These are phyloP conservation scores for Fratercula arctica DNA, from an alignment of 2,797 vertebrate genomes.

Conservation along the genomic window DNA sequence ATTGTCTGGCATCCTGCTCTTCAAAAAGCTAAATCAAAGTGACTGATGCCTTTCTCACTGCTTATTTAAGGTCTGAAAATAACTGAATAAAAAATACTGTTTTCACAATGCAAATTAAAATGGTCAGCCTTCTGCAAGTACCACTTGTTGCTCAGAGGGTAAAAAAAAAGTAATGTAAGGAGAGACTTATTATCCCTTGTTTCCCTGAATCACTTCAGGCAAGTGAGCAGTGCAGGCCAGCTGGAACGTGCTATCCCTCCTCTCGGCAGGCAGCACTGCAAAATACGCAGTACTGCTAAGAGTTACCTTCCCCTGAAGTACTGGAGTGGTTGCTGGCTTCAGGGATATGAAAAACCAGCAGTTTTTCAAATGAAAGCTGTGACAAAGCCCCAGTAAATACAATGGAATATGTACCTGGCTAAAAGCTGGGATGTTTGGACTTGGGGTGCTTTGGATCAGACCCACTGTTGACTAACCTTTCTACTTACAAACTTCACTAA, in stretches of 20 bases:
- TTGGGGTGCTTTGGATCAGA: neutral
- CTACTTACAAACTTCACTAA: neutral
- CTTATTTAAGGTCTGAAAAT: neutral
- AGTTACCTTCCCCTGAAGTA: neutral
- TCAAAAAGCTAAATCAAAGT: neutral
- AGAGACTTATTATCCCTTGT: neutral
- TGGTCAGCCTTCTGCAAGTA: neutral
- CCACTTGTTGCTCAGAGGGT: neutral
- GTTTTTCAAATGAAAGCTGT: neutral
- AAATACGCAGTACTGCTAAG: neutral
- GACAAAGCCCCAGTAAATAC: neutral
- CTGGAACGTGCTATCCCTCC: rapidly evolving
- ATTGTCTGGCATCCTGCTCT: neutral
- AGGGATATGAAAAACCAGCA: too few species aligned
- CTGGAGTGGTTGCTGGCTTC: neutral
- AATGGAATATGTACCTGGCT: neutral
- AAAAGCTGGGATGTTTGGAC: neutral
- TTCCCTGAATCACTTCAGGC: neutral
- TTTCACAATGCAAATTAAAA: neutral
- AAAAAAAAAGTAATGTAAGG: neutral
- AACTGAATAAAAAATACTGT: neutral
- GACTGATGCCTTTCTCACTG: neutral
- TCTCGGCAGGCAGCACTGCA: neutral
- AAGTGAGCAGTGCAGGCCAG: neutral
- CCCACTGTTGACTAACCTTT: neutral